phyloP scores from a whole-genome alignment of 2,113 vertebrate species.

The Psophia crepitans region DNA sequence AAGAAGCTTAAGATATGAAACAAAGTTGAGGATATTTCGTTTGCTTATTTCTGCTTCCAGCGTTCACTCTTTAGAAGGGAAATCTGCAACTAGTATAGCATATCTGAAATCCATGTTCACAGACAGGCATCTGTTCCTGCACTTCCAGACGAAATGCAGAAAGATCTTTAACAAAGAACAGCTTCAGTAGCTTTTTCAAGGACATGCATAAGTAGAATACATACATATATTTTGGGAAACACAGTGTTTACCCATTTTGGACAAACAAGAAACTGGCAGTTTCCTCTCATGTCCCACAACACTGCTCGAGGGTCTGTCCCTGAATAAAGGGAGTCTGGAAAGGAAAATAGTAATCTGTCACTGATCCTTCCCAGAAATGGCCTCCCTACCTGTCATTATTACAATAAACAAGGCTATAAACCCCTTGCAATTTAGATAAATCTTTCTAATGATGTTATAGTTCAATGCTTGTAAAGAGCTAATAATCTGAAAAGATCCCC shows the following conservation, averaged over 20 bases:
- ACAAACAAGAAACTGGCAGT: not conserved
- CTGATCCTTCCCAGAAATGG: not conserved
- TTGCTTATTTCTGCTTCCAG: not conserved
- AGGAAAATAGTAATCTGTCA: not conserved
- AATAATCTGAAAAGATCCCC: not conserved
- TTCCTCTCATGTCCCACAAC: constrained; percentile 18
- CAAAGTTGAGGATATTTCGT: not conserved
- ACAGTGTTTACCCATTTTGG: not conserved
- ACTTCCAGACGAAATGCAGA: not conserved
- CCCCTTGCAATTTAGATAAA: not conserved
- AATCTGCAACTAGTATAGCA: not conserved
- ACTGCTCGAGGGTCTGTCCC: not conserved
- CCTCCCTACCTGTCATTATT: not conserved
- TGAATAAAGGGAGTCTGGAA: not conserved
- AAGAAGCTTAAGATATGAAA: not conserved
- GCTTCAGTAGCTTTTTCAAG: not conserved
- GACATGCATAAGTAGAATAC: not conserved
- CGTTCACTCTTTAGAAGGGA: not conserved
- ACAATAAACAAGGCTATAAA: not conserved
- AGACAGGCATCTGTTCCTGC: not conserved
- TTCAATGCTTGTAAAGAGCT: not conserved
- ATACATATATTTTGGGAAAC: not conserved
- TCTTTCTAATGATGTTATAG: not conserved
- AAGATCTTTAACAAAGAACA: not conserved
- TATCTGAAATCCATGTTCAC: not conserved